Base-by-base conservation (phyloP, 2,888 invertebrate genomes). In the Lithophane socia region DNA sequence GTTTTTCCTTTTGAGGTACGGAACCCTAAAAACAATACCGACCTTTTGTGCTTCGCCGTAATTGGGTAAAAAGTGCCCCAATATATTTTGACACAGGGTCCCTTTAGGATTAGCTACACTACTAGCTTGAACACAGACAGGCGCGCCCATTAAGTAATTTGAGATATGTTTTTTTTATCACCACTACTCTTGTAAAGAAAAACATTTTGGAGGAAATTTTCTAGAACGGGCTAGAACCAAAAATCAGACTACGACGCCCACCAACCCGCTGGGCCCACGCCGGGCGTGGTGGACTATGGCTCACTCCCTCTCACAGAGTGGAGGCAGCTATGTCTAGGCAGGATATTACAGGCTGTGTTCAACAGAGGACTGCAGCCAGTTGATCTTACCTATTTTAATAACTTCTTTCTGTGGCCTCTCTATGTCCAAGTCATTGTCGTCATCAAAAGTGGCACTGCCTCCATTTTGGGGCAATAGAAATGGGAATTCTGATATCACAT, bases 381-480 rank as follows among this genome's bases (percentile, higher is more conserved):
- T 18, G 0, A 63, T 21, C 92, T 93, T 95, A 98, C 98, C 98
- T 88, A 98, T 98, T 94, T 97, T 97, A 80, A 98, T 97, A 56
- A 94, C 88, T 91, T 94, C 92, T 86, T 93, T 96, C 68, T 89
- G 88, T 87, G 95, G 94, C 92, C 97, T 92, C 92, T 96, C 93
- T 67, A 98, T 94, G 76, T 98, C 95, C 74, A 98, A 95, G 94
- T 98, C 98, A 64, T 98, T 97, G 93, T 98, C 98, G 63, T 97
- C 94, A 92, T 98, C 98, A 86, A 94, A 94, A 82, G 91, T 91
- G 70, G 86, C 90, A 80, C 78, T 87, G 44, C 86, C 88, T 87
- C 88, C 91, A 85, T 85, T 88, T 90, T 92, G 87, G 96, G 98
- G 94, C 93, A 97, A 68, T 90, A 96, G 88, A 88, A 98, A 98